Conservation (phyloP, 2,113 vertebrate species). For the Leiothrix lutea region DNA sequence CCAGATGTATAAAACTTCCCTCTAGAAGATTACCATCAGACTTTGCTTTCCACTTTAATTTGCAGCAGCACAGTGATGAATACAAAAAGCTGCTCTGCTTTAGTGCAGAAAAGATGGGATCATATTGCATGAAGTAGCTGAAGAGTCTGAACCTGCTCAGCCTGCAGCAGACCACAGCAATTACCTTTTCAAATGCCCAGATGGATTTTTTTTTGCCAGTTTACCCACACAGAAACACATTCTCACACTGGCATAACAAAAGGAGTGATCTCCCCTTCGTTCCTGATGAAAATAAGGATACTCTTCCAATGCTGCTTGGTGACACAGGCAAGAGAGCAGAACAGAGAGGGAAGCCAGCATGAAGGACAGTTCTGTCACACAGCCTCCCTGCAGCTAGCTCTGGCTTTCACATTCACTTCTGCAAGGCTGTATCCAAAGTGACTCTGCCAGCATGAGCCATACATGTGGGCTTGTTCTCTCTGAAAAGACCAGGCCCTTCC, state of each 20-base stretch:
- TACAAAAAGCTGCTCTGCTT: not conserved
- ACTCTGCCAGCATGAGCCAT: not conserved
- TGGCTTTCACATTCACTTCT: not conserved
- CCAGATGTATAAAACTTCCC: not conserved
- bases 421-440: not conserved
- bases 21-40: not conserved
- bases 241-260: not conserved
- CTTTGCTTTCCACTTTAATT: not conserved
- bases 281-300: not conserved
- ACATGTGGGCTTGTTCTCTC: not conserved
- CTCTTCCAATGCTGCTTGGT: not conserved
- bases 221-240: not conserved
- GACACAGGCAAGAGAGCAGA: not conserved
- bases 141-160: not conserved
- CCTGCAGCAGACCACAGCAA: not conserved
- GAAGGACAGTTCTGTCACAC: not conserved
- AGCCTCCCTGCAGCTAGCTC: not conserved
- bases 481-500: not conserved
- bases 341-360: not conserved
- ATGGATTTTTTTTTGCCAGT: not conserved
- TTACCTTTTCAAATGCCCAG: not conserved
- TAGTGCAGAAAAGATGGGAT: not conserved
- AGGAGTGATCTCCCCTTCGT: not conserved
- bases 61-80: not conserved
- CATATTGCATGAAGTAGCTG: not conserved